A percentile compares a stretch with the other conserved stretches of the same genome.
Conservation (phyloP, 2,888 invertebrate species). For the Ctena decussata region DNA sequence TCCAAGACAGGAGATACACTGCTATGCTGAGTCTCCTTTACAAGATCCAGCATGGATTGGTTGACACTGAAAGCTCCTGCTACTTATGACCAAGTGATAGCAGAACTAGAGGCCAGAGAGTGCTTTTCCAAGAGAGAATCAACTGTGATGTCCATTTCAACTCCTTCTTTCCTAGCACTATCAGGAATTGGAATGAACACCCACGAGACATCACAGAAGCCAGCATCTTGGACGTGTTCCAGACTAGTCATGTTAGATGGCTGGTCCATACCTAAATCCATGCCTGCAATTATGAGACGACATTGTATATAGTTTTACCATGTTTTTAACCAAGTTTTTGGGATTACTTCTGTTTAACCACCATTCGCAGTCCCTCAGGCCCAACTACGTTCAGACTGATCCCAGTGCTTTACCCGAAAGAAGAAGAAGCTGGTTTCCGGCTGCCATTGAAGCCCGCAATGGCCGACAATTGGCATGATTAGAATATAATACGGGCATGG, state of each 20-base stretch:
- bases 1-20: neutral
- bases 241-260: neutral
- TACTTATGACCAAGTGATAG: conserved; percentile 8
- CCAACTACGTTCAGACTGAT: no score
- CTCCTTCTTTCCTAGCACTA: conserved; percentile 12
- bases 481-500: no score
- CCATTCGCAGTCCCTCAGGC: no score
- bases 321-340: no score
- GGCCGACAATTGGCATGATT: no score
- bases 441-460: no score
- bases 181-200: neutral
- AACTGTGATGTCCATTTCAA: conserved; percentile 1
- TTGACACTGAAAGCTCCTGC: neutral
- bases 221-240: conserved; percentile 6
- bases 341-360: no score
- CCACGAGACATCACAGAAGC: conserved; percentile 3
- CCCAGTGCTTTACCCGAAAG: no score
- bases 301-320: no score
- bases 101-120: conserved; percentile 6
- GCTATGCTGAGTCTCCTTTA: neutral
- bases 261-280: neutral
- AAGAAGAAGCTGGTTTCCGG: no score
- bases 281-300: no score
- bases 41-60: conserved; percentile 8
- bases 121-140: neutral